phyloP scores from a whole-genome alignment of 2,113 vertebrate genomes.

The Garra rufa region DNA sequence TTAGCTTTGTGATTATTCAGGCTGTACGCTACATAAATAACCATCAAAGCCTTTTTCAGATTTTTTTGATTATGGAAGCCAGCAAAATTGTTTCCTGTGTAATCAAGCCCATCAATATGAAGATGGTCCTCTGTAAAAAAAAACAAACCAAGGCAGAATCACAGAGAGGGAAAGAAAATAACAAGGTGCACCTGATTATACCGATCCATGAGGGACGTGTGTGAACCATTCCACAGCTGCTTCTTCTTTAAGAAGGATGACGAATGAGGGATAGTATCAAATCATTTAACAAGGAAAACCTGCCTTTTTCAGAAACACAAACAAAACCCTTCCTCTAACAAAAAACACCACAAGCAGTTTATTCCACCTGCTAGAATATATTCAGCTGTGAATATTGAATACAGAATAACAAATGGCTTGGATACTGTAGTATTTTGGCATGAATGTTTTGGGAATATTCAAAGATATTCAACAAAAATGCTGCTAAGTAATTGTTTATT shows the following conservation, averaged over 20 bases:
- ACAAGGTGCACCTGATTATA: constrained; percentile 14
- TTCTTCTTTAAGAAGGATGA: background rate
- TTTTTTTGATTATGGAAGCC: constrained; percentile 40
- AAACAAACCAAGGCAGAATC: constrained; percentile 14
- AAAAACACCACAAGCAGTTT: background rate
- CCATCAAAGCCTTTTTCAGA: background rate
- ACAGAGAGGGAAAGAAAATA: constrained; percentile 9
- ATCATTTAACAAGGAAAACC: background rate
- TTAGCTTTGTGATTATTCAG: constrained; percentile 26
- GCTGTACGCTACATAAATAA: constrained; percentile 11
- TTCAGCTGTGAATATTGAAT: background rate
- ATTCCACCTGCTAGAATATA: background rate
- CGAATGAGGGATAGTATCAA: background rate
- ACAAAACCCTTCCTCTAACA: background rate
- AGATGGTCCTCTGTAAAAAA: constrained; percentile 12
- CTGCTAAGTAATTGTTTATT: background rate
- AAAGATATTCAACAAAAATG: background rate
- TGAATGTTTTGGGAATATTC: background rate
- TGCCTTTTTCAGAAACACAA: background rate
- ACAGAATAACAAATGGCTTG: background rate
- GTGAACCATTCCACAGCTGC: background rate
- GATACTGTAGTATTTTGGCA: background rate
- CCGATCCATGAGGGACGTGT: constrained; percentile 6
- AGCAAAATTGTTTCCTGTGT: constrained; percentile 7
- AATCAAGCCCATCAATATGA: constrained; percentile 29